A percentile compares a stretch with the other conserved stretches of the same genome.
These are phyloP conservation scores for Onchidella celtica DNA, from an alignment of 2,888 invertebrate genomes.

Conservation along the genomic window DNA sequence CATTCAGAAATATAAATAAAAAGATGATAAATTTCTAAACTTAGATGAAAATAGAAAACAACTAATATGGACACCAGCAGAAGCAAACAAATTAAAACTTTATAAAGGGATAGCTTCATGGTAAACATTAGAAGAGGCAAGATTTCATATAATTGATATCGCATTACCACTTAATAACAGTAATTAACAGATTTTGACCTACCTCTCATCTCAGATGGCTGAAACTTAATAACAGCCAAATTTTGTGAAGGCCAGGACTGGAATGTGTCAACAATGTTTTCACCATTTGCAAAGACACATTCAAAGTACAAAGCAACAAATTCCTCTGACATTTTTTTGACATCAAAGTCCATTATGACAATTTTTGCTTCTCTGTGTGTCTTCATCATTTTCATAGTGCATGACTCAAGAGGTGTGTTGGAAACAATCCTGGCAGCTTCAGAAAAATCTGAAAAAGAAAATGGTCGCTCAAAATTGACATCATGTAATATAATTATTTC, in stretches of 20 bases:
- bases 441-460: slow-evolving; percentile 4
- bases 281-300: slow-evolving; percentile 29
- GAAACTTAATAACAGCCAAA: slow-evolving; percentile 11
- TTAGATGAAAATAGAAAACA: too few species aligned
- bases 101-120: too few species aligned
- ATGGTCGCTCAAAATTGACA: too few species aligned
- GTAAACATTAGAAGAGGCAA: too few species aligned
- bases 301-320: slow-evolving; percentile 39
- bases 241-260: slow-evolving; percentile 5
- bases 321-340: slow-evolving; percentile 15
- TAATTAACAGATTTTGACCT: too few species aligned
- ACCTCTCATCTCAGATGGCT: background rate
- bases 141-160: too few species aligned
- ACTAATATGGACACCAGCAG: too few species aligned
- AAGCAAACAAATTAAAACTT: too few species aligned
- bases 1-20: too few species aligned
- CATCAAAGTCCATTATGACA: slow-evolving; percentile 31
- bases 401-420: background rate
- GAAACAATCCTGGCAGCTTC: background rate
- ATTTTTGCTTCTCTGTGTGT: slow-evolving; percentile 1
- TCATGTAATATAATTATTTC: too few species aligned
- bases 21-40: too few species aligned
- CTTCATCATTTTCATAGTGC: background rate
- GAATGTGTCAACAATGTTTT: slow-evolving; percentile 3
- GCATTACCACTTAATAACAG: too few species aligned